phyloP scores from a whole-genome alignment of 2,113 vertebrate species.

The Probosciger aterrimus region DNA sequence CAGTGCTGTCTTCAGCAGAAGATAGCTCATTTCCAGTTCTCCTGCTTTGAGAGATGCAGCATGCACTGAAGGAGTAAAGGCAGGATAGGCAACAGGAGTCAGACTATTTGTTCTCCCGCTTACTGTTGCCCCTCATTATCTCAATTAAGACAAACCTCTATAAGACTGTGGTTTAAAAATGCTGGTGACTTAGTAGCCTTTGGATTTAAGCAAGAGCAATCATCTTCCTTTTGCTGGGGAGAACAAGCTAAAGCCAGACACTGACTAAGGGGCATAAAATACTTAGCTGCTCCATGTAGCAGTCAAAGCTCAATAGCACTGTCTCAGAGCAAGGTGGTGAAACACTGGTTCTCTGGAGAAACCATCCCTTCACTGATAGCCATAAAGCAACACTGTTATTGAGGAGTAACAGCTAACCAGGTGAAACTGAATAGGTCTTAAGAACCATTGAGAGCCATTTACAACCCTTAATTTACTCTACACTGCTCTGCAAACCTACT shows the following conservation, averaged over 20 bases:
- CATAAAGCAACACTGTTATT: background rate
- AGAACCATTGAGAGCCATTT: background rate
- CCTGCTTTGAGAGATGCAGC: background rate
- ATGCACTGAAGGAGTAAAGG: background rate
- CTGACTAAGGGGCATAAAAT: background rate
- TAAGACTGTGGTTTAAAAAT: background rate
- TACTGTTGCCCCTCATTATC: conserved; percentile 45
- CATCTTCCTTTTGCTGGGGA: background rate
- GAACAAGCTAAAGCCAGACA: background rate
- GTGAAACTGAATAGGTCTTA: background rate
- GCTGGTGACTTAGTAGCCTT: background rate
- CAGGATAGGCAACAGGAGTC: background rate
- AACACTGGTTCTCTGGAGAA: background rate
- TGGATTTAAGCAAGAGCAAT: background rate
- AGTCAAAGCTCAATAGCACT: accelerated
- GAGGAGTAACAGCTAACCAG: background rate
- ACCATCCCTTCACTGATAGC: too few relatives aligned
- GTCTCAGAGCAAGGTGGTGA: accelerated
- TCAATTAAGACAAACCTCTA: conserved; percentile 53
- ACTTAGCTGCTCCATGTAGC: background rate
- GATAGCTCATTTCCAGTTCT: background rate
- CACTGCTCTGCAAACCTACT: background rate
- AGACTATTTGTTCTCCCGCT: background rate
- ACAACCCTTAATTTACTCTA: background rate
- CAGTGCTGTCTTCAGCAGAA: background rate